Conservation (phyloP, 2,888 invertebrate genomes). For the Cephus pulcher region DNA sequence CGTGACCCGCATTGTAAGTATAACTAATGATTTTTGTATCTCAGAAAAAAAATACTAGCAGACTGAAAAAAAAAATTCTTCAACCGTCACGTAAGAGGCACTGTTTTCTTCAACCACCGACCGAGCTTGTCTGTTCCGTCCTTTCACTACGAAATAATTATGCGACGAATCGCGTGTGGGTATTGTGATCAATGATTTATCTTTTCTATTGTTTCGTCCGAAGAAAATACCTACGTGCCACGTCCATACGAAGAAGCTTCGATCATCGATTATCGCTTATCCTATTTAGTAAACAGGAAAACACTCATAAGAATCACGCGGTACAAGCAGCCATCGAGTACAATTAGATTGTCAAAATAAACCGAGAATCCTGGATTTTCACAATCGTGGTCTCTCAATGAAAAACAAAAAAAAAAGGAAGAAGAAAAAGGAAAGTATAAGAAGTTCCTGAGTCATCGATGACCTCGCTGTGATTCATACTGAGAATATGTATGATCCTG, state of each 20-base stretch:
- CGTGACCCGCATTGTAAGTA: neutral
- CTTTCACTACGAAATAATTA: neutral
- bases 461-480: neutral
- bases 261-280: neutral
- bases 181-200: neutral
- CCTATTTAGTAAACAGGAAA: neutral
- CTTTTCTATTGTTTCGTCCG: neutral
- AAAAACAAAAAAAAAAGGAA: neutral
- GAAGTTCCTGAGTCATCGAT: neutral
- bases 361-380: neutral
- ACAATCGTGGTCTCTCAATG: neutral
- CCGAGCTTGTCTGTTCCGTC: neutral
- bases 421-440: neutral
- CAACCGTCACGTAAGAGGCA: neutral
- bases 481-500: neutral
- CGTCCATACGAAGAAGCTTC: neutral
- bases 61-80: neutral
- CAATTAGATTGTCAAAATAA: neutral
- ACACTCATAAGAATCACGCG: neutral
- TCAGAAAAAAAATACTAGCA: neutral
- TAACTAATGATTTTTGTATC: neutral
- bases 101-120: neutral
- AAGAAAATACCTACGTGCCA: neutral
- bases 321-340: neutral
- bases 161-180: neutral